Conservation (phyloP, 2,113 vertebrate species). For the Tragelaphus imberbis region DNA sequence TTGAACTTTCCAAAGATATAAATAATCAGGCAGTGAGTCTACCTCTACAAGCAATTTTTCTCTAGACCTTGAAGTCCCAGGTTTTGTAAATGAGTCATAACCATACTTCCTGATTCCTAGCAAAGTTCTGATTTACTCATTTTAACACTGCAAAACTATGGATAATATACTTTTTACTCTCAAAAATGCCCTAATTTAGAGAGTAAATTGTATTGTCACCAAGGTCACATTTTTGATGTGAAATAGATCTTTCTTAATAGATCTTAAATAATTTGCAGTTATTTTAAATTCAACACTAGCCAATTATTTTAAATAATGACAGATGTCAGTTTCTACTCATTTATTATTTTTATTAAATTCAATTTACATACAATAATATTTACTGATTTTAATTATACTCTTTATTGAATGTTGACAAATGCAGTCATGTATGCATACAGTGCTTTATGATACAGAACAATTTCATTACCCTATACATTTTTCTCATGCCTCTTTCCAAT, state of each 20-base stretch:
- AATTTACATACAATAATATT: neutral
- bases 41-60: no score
- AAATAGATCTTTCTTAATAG: neutral
- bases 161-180: neutral
- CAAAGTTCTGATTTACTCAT: neutral
- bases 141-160: neutral
- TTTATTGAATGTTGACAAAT: neutral
- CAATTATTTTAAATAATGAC: neutral
- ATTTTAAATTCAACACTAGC: neutral
- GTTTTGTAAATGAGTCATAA: neutral
- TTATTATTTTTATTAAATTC: neutral
- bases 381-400: neutral
- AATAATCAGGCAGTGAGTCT: neutral
- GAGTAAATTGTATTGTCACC: neutral
- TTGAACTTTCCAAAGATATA: neutral
- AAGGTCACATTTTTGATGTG: neutral
- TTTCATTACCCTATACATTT: neutral
- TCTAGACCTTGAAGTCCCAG: neutral
- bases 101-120: neutral
- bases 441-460: neutral
- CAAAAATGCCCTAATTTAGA: neutral
- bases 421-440: fast-evolving
- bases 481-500: neutral
- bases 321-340: neutral
- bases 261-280: neutral